Conservation (phyloP, 2,888 invertebrate species). For the Drosophila robusta region DNA sequence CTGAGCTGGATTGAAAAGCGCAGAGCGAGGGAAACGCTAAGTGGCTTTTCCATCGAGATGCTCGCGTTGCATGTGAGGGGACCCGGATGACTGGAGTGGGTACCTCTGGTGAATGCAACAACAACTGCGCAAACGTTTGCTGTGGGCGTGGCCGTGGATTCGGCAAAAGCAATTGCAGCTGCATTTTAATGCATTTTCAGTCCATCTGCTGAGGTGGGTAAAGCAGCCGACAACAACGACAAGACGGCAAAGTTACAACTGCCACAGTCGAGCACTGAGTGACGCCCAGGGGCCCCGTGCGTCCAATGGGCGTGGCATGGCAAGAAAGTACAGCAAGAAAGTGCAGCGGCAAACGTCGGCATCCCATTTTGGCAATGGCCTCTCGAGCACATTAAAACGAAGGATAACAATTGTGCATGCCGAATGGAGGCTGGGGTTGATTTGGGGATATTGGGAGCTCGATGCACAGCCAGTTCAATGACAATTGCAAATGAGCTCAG, state of each 20-base stretch:
- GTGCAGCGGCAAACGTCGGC: constrained; percentile 28
- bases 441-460: not conserved
- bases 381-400: constrained; percentile 18
- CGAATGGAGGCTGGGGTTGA: not conserved
- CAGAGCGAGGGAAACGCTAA: constrained; percentile 48
- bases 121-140: not conserved
- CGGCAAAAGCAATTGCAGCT: constrained; percentile 60
- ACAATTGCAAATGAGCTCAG: constrained; percentile 56
- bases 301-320: constrained; percentile 28
- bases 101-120: constrained; percentile 72
- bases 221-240: constrained; percentile 26
- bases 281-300: constrained; percentile 22
- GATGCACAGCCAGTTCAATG: constrained; percentile 32
- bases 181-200: constrained; percentile 75
- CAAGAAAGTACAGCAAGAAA: constrained; percentile 30
- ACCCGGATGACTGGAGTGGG: constrained; percentile 67
- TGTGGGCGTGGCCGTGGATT: constrained; percentile 18
- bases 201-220: constrained; percentile 38
- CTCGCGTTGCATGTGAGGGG: constrained; percentile 60
- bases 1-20: not conserved
- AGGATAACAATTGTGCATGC: constrained; percentile 15
- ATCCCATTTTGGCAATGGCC: constrained; percentile 55
- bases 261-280: constrained; percentile 15
- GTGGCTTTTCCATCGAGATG: constrained; percentile 52
- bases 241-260: constrained; percentile 25